Conservation (phyloP, 2,797 vertebrate species). For the Kryptopterus vitreolus region DNA sequence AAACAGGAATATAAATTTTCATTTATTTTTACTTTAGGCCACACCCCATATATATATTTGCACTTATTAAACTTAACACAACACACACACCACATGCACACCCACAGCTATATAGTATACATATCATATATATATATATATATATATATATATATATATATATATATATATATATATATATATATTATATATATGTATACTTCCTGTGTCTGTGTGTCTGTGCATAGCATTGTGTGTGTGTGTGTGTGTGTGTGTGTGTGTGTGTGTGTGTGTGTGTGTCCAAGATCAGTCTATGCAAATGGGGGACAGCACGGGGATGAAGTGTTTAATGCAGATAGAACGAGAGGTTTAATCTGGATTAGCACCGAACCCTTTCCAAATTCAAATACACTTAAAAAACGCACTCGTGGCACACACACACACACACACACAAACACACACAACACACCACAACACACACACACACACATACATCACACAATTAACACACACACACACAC, state of each 20-base stretch:
- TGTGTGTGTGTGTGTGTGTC: background rate
- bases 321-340: background rate
- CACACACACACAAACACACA: background rate
- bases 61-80: too few species aligned
- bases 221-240: too few species aligned
- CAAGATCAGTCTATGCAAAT: too few species aligned
- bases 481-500: background rate
- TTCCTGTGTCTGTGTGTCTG: background rate
- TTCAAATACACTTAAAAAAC: constrained; percentile 6
- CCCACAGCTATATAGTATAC: too few species aligned
- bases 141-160: too few species aligned
- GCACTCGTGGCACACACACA: background rate
- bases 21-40: background rate
- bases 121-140: too few species aligned
- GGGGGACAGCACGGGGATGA: background rate
- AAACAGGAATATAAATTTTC: too few species aligned
- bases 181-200: too few species aligned
- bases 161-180: too few species aligned
- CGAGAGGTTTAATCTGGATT: constrained; percentile 8
- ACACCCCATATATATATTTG: background rate
- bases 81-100: too few species aligned
- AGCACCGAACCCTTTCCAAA: background rate
- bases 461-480: background rate
- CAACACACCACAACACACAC: background rate
- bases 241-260: background rate